Evolutionary conservation across 2,888 invertebrate genomes (phyloP), one percentile per base, ranked within the genome.

Genomic region (Synergus itoensis): DNA sequence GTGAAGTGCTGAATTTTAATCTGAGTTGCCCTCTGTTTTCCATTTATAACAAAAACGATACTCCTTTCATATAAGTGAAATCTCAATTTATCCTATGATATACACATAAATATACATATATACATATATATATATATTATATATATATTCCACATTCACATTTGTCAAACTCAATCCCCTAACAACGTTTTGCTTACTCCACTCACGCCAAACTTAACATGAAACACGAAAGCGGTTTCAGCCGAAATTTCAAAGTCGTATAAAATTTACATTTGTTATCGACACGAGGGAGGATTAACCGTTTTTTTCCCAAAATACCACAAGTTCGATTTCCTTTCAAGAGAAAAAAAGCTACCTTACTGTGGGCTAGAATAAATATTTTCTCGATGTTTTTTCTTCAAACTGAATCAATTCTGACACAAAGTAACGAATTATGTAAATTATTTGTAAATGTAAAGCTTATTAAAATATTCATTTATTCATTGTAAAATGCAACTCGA

Each of bases 31-130:
- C 45, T 45, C 67, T 45, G 67, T 16, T 69, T 69, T 48, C 69
- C 12, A 21, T 67, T 67, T 43, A 67, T 67, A 45, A 18, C 18
- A 18, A 48, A 67, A 67, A 45, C 28, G 69, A 16, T 69, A 69
- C 48, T 48, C 28, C 69, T 69, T 69, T 45, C 69, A 48, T 69
- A 69, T 69, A 69, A 69, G 21, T 69, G 48, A 69, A 69, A 69
- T 48, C 14, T 11, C 14, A 16, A 48, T 8, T 69, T 28, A 28
- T 8, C 28, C 43, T 48, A 48, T 43, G 41, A 28, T 65, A 36
- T 65, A n/a, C 41, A 64, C 36, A n/a, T 65, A 41, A 18, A 41
- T 65, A 65, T 65, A 65, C 36, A 64, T 62, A 21, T 62, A 18
- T 62, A 62, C 12, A 63, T 28, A 63, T 18, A 65, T 62, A 18